Percentiles rank a stretch among this genome's conserved stretches.
phyloP scores from a whole-genome alignment of 2,888 invertebrate genomes.

The Bursaphelenchus okinawaensis region DNA sequence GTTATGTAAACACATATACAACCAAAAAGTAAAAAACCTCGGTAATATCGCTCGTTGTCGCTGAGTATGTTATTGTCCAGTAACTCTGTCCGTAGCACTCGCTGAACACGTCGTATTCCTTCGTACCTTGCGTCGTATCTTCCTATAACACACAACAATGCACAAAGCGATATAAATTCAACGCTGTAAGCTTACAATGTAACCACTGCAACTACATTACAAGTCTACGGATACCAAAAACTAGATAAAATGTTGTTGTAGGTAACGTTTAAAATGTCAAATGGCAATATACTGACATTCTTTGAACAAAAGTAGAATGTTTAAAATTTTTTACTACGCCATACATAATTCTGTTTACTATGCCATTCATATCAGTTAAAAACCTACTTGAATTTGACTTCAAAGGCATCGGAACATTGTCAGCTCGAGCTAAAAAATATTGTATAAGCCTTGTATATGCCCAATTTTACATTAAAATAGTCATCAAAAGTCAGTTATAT shows the following conservation, averaged over 20 bases:
- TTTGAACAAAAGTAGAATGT: too few species aligned
- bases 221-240: too few species aligned
- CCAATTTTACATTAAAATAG: too few species aligned
- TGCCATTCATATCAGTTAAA: too few species aligned
- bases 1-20: not conserved
- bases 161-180: not conserved
- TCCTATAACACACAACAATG: not conserved
- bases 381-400: not conserved
- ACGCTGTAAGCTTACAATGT: not conserved
- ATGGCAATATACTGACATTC: too few species aligned
- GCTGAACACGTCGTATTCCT: not conserved
- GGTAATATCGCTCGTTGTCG: not conserved
- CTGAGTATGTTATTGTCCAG: not conserved
- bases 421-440: slow-evolving; percentile 8
- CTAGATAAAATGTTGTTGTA: not conserved
- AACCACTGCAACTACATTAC: not conserved
- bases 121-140: not conserved
- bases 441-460: too few species aligned
- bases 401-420: not conserved
- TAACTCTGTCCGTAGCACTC: not conserved
- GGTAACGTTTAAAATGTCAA: too few species aligned
- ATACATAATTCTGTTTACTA: too few species aligned
- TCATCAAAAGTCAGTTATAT: too few species aligned
- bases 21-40: not conserved
- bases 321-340: too few species aligned